Conservation (phyloP, 2,888 invertebrate species). For the Cephus nigrinus region DNA sequence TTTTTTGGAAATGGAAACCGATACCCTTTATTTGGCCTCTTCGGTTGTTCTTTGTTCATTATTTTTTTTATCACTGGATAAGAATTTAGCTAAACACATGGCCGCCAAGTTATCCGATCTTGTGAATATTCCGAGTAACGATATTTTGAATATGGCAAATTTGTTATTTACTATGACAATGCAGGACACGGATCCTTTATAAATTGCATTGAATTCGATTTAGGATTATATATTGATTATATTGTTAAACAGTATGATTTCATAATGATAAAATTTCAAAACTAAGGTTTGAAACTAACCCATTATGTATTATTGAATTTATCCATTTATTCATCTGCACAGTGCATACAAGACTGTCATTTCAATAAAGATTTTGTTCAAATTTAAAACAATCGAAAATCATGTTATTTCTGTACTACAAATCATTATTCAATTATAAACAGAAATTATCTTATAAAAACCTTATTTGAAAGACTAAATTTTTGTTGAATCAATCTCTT, state of each 20-base stretch:
- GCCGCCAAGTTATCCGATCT: slow-evolving; percentile 21
- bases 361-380: not conserved
- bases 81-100: slow-evolving; percentile 13
- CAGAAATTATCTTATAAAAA: not conserved
- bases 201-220: not conserved
- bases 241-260: not conserved
- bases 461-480: not conserved
- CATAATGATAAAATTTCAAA: not conserved
- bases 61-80: slow-evolving; percentile 29
- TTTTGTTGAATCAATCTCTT: not conserved
- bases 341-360: not conserved
- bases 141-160: slow-evolving; percentile 29
- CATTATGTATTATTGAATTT: not conserved
- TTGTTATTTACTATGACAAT: slow-evolving; percentile 22
- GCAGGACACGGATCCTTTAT: not conserved
- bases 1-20: slow-evolving; percentile 29
- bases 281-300: not conserved
- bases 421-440: slow-evolving; percentile 1
- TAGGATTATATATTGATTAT: not conserved
- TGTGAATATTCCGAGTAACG: slow-evolving; percentile 22
- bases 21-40: slow-evolving; percentile 34
- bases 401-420: not conserved
- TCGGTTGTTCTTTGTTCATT: slow-evolving; percentile 35
- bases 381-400: slow-evolving; percentile 8
- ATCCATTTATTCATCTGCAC: not conserved